Conservation (phyloP, 2,888 invertebrate genomes). For the Monopis laevigella region DNA sequence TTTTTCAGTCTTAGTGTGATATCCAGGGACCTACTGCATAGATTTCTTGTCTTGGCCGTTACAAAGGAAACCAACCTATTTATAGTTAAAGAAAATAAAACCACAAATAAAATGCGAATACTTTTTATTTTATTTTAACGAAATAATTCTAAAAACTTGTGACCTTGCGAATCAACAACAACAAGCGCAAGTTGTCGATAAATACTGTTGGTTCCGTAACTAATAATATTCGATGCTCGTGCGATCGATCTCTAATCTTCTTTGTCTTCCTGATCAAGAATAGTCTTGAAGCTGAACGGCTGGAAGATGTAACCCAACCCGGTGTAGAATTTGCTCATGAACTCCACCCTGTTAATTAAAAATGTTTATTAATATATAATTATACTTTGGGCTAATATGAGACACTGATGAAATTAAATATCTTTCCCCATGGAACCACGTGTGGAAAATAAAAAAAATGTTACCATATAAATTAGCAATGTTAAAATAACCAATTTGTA, state of each 20-base stretch:
- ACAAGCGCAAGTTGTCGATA: conserved; percentile 4
- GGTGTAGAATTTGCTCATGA: conserved; percentile 94
- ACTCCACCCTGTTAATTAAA: conserved; percentile 96
- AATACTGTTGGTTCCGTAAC: conserved; percentile 6
- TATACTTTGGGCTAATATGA: too few relatives aligned
- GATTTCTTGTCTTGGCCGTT: too few relatives aligned
- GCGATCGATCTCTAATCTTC: conserved; percentile 56
- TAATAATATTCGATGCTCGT: conserved; percentile 3
- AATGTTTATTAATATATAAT: too few relatives aligned
- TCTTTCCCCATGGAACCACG: too few relatives aligned
- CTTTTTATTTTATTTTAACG: conserved; percentile 1
- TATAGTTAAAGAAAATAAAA: not conserved
- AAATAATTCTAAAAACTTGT: conserved; percentile 2
- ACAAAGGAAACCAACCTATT: too few relatives aligned
- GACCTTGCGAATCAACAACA: not conserved
- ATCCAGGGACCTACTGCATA: too few relatives aligned
- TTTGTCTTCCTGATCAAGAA: conserved; percentile 65
- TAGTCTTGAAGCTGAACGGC: conserved; percentile 86
- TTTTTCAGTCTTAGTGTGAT: too few relatives aligned
- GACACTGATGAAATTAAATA: too few relatives aligned
- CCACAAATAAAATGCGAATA: not conserved
- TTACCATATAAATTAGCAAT: too few relatives aligned
- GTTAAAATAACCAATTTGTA: too few relatives aligned
- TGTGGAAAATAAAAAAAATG: too few relatives aligned
- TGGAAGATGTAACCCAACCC: conserved; percentile 85